Base-by-base conservation (phyloP, 30 jellyfish, hydroid and myxozoan genomes). In the Aurelia coerulea region DNA sequence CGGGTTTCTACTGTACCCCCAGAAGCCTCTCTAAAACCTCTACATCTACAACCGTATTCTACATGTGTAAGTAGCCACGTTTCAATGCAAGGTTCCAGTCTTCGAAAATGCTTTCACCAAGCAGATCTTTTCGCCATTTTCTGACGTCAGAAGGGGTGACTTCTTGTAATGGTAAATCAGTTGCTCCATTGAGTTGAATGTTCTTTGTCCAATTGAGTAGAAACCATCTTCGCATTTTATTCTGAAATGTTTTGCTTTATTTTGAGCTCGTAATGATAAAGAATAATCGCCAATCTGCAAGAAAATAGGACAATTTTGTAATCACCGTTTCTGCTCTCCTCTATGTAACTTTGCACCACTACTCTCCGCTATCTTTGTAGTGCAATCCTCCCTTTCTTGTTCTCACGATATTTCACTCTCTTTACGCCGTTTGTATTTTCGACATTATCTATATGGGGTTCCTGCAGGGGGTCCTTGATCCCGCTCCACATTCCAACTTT, bases 271-370 rank as follows among this genome's bases (percentile, higher is more conserved):
- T 81, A 93, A 76, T 34, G 98, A 93, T 80, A 93, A 51, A 19
- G 98, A 93, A 65, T 51, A 93, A 66, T 93, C 97, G 53, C 97
- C 98, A 63, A 91, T 80, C 98, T 93, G 72, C 53, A 82, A 39
- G 12, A 54, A 16, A 73, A 90, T 2, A 32, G 2, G 46, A 33
- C 41, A 14, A 74, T 33, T 5, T 73, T 2, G 42, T 12, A 46
- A 56, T 37, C 33, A 16, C 56, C 1, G 62, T 46, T 4, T 37
- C 46, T 2, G 2, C 46, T 37, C 46, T 37, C 46, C 46, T 4
- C 2, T 4, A 1, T 37, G 46, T 37, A 37, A 37, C 46, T 37
- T 37, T 37, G 46, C 46, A 37, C 46, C 46, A 1, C 46, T 37
- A 37, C 46, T 37, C 4, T 37, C 46, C 46, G 2, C 46, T 37